A percentile compares a stretch with the other conserved stretches of the same genome.
These are phyloP conservation scores for Mimachlamys varia DNA, from an alignment of 2,888 invertebrate genomes.

Conservation along the genomic window DNA sequence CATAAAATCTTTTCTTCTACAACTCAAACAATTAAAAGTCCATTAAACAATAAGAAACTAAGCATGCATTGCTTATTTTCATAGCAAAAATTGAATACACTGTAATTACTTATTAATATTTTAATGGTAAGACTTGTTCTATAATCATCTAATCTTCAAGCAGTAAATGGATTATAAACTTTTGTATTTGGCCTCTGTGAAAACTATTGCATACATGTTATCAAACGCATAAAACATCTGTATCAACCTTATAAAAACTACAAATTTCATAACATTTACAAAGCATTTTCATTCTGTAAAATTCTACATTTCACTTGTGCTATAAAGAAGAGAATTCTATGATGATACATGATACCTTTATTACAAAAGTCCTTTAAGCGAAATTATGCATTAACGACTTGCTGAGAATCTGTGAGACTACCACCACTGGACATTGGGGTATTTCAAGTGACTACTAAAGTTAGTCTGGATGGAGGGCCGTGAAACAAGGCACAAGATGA, in stretches of 20 bases:
- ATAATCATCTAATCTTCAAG: background rate
- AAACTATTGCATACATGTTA: background rate
- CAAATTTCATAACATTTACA: background rate
- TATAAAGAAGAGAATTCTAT: background rate
- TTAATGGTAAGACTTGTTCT: background rate
- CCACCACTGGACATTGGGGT: background rate
- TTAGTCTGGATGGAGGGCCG: background rate
- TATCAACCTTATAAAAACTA: background rate
- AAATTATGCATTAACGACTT: background rate
- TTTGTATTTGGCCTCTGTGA: background rate
- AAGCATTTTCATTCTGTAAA: background rate
- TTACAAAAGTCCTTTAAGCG: background rate
- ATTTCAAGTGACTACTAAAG: background rate
- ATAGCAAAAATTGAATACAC: background rate
- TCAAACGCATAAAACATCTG: background rate
- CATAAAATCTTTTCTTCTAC: background rate
- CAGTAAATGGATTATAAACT: background rate
- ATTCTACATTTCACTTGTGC: background rate
- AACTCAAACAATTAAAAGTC: background rate
- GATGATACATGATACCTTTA: background rate
- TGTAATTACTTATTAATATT: slow-evolving; percentile 6
- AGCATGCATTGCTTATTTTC: background rate
- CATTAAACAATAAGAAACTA: background rate
- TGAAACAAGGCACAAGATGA: background rate
- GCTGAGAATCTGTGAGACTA: background rate